A percentile compares a stretch with the other conserved stretches of the same genome.
Evolutionary conservation across 2,797 vertebrate species (phyloP).

Genomic region (Melanotaenia nigrans): DNA sequence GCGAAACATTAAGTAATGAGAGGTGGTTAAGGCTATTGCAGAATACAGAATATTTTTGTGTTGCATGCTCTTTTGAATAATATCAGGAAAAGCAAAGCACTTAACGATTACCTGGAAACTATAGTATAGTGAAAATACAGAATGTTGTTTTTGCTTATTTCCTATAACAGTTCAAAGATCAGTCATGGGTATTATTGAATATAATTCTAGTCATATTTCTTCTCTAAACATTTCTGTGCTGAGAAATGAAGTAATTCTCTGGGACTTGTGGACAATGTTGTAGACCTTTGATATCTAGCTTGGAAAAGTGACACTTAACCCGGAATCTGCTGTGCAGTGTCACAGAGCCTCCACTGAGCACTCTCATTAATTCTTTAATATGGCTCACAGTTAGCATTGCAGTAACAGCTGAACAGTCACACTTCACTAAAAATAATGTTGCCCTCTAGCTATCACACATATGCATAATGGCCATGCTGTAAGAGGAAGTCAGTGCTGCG

Average conservation of each 20-base stretch:
- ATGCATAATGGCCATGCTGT: slow-evolving; percentile 38
- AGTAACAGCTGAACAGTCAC: slow-evolving; percentile 34
- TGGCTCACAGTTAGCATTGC: slow-evolving; percentile 24
- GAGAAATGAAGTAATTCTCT: not conserved
- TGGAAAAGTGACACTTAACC: slow-evolving; percentile 42
- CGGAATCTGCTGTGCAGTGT: slow-evolving; percentile 36
- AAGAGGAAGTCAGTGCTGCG: slow-evolving; percentile 17
- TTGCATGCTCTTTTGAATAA: not conserved
- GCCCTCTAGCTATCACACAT: slow-evolving; percentile 29
- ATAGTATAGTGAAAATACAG: not conserved
- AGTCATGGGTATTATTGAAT: not conserved
- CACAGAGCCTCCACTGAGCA: slow-evolving; percentile 36
- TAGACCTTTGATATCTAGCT: slow-evolving; percentile 42
- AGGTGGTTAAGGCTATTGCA: not conserved
- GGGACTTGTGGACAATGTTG: slow-evolving; percentile 27
- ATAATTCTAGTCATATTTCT: not conserved
- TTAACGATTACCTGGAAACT: too few relatives aligned
- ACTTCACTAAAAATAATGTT: slow-evolving; percentile 46
- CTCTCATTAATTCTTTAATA: slow-evolving; percentile 50
- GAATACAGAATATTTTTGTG: not conserved
- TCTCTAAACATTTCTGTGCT: not conserved
- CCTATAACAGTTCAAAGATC: not conserved
- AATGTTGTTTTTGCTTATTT: too few relatives aligned
- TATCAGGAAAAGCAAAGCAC: not conserved
- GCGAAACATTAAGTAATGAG: not conserved